Evolutionary conservation across 2,113 vertebrate species (phyloP), one percentile per base, ranked within the genome.

Genomic region (Capreolus pygargus): DNA sequence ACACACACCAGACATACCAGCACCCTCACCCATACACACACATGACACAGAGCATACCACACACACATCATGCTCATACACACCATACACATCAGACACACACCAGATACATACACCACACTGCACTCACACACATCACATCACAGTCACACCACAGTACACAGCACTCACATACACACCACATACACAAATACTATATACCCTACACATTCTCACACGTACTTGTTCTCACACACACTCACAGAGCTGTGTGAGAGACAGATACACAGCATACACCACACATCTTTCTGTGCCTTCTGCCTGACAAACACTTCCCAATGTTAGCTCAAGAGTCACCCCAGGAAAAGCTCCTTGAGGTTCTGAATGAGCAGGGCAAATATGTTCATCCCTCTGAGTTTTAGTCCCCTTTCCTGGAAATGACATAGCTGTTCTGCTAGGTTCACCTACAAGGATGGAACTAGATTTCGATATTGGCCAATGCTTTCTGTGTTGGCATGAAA

Each of bases 381-480:
- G 17, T 58, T 91, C 36, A 5, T 10, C 60, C 43, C 19, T 19
- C 39, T 78, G 76, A 61, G 54, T 5, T 76, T 89, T 45, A 39
- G 28, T 11, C 39, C 28, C 5, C 10, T 5, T 86, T 16, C 16
- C 10, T 23, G 23, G 81, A 54, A 54, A n/a, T 28, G 33, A 13
- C 67, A 33, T 6, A 15, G 1, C 3, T n/a, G 0, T 10, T 47
- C 60, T 78, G 54, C n/a, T 45, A 2, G 19, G 0, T 12, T 39
- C 55, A 23, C 6, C 60, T 9, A 3, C 2, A 45, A 36, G 23
- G 54, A 10, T 28, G 54, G 11, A n/a, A 55, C 79, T 60, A 58
- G 45, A 50, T 64, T 47, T 39, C 19, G 7, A 39, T 13, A 52
- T 6, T 30, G 67, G 67, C 4, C 8, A 8, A 2, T 39, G 28